Percentiles rank a stretch among this genome's conserved stretches.
These are phyloP conservation scores for Pipra filicauda DNA, from an alignment of 2,113 vertebrate genomes.

Conservation along the genomic window DNA sequence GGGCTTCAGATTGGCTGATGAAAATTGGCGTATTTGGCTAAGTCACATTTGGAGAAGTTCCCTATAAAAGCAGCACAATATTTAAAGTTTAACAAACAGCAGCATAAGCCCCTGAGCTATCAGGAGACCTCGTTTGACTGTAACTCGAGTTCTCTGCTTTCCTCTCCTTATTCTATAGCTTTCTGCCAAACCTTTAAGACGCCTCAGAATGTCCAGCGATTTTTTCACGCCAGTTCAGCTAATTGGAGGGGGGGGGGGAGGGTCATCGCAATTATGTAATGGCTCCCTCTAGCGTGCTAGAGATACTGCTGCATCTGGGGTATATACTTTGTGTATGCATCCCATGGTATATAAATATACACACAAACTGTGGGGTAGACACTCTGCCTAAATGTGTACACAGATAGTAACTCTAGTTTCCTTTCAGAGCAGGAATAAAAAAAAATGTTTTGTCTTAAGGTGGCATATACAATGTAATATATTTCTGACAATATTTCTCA, in stretches of 20 bases:
- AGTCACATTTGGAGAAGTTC: neutral
- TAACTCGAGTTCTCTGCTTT: neutral
- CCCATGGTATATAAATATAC: fast-evolving
- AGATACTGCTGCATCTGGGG: constrained; percentile 22
- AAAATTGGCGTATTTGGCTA: neutral
- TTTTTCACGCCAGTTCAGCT: neutral
- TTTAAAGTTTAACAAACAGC: neutral
- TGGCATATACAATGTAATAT: neutral
- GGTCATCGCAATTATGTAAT: constrained; percentile 63
- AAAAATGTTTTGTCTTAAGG: neutral
- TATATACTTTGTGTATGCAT: neutral
- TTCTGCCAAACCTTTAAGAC: neutral
- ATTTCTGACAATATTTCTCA: neutral
- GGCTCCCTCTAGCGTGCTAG: constrained; percentile 67
- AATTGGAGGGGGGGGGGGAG: neutral
- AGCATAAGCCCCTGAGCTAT: neutral
- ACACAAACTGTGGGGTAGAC: too few species aligned
- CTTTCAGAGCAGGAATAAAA: neutral
- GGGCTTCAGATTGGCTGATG: constrained; percentile 35
- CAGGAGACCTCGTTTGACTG: neutral
- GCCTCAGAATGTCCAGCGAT: neutral
- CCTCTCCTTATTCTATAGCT: neutral
- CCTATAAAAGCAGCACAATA: neutral
- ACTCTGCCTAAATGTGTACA: neutral
- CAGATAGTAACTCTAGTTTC: fast-evolving